Conservation (phyloP, 2,797 vertebrate species). For the Siniperca obscura region DNA sequence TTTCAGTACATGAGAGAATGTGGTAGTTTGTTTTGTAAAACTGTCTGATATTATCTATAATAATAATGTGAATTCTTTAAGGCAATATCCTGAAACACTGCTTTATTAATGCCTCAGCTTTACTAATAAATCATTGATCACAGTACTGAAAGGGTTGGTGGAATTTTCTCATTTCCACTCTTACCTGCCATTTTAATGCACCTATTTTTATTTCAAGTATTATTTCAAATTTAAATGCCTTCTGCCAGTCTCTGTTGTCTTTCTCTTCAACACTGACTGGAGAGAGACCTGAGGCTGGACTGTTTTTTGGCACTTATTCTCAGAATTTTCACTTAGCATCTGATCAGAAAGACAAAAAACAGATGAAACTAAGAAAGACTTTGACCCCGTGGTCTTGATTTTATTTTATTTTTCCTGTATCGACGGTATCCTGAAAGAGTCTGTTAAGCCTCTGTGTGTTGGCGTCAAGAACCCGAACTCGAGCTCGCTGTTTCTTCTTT, state of each 20-base stretch:
- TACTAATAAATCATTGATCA: constrained; percentile 39
- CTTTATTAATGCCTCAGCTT: constrained; percentile 39
- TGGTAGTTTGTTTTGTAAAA: constrained; percentile 34
- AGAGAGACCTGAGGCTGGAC: constrained; percentile 20
- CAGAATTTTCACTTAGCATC: background rate
- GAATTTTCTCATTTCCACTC: constrained; percentile 40
- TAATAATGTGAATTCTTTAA: constrained; percentile 31
- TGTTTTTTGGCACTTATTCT: constrained; percentile 21
- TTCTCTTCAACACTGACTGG: constrained; percentile 11
- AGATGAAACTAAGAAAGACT: constrained; percentile 24
- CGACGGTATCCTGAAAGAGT: constrained; percentile 19
- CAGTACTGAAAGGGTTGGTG: background rate
- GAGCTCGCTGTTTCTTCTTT: constrained; percentile 26
- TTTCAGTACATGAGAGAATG: constrained; percentile 2
- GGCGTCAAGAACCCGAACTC: constrained; percentile 30
- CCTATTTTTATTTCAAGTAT: constrained; percentile 13
- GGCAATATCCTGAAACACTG: constrained; percentile 17
- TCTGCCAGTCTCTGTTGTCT: constrained; percentile 25
- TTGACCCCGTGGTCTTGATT: constrained; percentile 43
- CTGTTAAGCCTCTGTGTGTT: constrained; percentile 40
- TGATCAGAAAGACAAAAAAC: constrained; percentile 30
- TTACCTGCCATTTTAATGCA: constrained; percentile 10
- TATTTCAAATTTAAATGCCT: constrained; percentile 41
- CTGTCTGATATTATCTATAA: constrained; percentile 16
- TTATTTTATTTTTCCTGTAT: constrained; percentile 34